phyloP scores from a whole-genome alignment of 2,797 vertebrate genomes.

The Australoheros facetus region DNA sequence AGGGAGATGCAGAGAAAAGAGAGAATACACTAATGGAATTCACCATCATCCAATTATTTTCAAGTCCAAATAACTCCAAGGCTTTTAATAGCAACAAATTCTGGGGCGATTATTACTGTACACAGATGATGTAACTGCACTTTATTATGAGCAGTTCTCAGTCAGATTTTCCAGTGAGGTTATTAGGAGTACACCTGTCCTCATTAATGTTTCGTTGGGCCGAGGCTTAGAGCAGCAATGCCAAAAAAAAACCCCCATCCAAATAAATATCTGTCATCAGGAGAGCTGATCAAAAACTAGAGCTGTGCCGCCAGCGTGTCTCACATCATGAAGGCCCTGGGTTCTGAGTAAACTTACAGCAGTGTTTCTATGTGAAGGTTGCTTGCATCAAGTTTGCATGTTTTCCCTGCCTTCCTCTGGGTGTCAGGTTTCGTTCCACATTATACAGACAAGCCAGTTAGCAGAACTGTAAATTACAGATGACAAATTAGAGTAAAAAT shows the following conservation, averaged over 20 bases:
- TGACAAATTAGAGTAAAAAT: not conserved
- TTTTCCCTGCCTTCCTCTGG: constrained; percentile 3
- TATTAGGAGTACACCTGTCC: constrained; percentile 52
- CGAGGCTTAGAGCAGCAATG: not conserved
- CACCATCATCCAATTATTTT: constrained; percentile 66
- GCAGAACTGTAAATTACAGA: not conserved
- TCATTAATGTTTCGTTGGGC: constrained; percentile 45
- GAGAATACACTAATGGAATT: constrained; percentile 69
- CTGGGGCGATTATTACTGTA: constrained; percentile 56
- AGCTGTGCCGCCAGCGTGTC: not conserved
- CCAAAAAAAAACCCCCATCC: not conserved
- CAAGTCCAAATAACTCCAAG: constrained; percentile 60
- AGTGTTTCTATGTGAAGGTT: not conserved
- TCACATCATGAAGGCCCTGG: not conserved
- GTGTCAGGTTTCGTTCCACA: not conserved
- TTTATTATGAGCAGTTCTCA: constrained; percentile 25
- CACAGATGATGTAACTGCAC: constrained; percentile 46
- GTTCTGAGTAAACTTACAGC: not conserved
- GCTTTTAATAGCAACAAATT: constrained; percentile 61
- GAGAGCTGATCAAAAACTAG: not conserved
- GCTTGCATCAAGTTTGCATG: not conserved
- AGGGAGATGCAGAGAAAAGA: constrained; percentile 39
- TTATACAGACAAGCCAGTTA: not conserved
- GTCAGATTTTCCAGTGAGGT: constrained; percentile 39
- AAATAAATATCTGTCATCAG: constrained; percentile 12